A percentile compares a stretch with the other conserved stretches of the same genome.
phyloP scores from a whole-genome alignment of 2,888 invertebrate genomes.

The Drosophila pegasa region DNA sequence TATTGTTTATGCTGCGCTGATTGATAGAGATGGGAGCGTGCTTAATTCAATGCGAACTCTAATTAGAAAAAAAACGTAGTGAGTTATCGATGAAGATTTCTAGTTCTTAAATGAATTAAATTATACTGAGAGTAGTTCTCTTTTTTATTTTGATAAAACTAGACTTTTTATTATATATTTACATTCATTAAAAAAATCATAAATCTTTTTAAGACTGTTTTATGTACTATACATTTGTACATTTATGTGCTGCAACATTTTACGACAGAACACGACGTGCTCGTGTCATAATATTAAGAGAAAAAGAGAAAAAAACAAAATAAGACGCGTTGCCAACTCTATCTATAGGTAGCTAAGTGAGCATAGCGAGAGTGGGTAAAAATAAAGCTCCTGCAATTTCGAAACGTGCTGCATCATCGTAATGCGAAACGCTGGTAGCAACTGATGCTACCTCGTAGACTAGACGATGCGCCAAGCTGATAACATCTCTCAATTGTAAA shows the following conservation, averaged over 20 bases:
- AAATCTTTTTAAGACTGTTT: neutral
- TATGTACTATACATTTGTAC: neutral
- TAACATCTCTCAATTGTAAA: constrained; percentile 35
- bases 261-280: neutral
- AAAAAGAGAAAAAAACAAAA: neutral
- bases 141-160: neutral
- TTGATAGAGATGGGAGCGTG: constrained; percentile 16
- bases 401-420: constrained; percentile 43
- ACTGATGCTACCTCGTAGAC: constrained; percentile 30
- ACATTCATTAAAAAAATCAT: neutral
- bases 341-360: constrained; percentile 32
- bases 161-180: neutral
- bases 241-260: constrained; percentile 4
- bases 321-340: neutral
- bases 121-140: too few species aligned
- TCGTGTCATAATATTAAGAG: constrained; percentile 5
- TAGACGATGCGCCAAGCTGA: constrained; percentile 35
- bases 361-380: constrained; percentile 36
- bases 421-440: constrained; percentile 33
- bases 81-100: neutral
- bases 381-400: constrained; percentile 18
- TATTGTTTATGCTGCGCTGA: constrained; percentile 14
- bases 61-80: neutral
- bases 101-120: neutral
- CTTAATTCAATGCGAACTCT: neutral